phyloP scores from a whole-genome alignment of 1,140 invertebrate species.

The Zaprionus inermis region DNA sequence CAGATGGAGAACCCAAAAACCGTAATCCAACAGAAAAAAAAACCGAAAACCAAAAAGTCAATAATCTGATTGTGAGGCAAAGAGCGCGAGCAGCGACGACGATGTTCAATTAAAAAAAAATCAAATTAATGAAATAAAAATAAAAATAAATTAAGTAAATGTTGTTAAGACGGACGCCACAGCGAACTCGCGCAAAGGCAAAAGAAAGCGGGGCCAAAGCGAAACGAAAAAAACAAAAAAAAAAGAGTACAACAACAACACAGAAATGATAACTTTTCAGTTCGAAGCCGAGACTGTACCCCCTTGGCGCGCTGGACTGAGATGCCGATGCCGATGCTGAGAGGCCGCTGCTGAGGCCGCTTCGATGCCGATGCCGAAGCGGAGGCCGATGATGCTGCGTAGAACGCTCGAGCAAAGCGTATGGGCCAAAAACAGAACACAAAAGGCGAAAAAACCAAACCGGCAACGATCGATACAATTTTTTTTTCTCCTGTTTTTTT shows the following conservation, averaged over 20 bases:
- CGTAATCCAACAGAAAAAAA: neutral
- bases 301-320: constrained; percentile 56
- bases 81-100: constrained; percentile 8
- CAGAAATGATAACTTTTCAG: constrained; percentile 76
- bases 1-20: constrained; percentile 3
- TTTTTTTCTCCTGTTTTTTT: constrained; percentile 40
- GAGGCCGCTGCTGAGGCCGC: constrained; percentile 47
- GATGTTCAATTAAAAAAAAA: constrained; percentile 63
- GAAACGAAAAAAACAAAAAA: constrained; percentile 51
- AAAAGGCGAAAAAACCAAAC: constrained; percentile 55
- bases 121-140: constrained; percentile 80
- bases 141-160: constrained; percentile 75
- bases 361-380: neutral
- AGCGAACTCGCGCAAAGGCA: constrained; percentile 25
- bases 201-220: constrained; percentile 73
- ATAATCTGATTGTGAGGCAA: constrained; percentile 73
- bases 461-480: constrained; percentile 76
- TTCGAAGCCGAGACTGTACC: constrained; percentile 80
- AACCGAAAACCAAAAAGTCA: constrained; percentile 59
- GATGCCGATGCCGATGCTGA: constrained; percentile 35
- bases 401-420: constrained; percentile 54
- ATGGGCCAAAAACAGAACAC: constrained; percentile 65
- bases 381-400: constrained; percentile 51
- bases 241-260: constrained; percentile 45
- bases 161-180: constrained; percentile 42